Evolutionary conservation across 2,888 invertebrate species (phyloP), one percentile per base, ranked within the genome.

Genomic region (Ischnura elegans): DNA sequence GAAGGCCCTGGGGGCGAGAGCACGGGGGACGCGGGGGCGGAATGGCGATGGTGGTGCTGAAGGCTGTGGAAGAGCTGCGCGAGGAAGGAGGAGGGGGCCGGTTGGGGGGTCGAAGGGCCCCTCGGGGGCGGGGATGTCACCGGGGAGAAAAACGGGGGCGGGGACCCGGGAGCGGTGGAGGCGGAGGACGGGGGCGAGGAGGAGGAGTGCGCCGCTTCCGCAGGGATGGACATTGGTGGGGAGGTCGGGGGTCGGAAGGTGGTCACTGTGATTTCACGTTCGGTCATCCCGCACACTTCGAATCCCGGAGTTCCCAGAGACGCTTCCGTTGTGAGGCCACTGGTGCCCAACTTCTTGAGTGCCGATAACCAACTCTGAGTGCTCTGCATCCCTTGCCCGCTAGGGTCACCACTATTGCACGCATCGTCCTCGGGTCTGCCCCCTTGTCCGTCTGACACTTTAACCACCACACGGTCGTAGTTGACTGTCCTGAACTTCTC

Each of bases 401-500:
- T 45, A 21, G 55, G 47, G 61, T n/a, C 43, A 25, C 90, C 90
- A 97, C 97, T 0, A 98, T 98, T 95, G 98, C 98, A 95, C 97
- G 97, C 55, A 98, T 98, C 95, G 98, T 98, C 95, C 96, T 97
- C 45, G 97, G 97, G 0, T 97, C 98, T 94, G 3, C 25, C 76
- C 5, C 76, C 76, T 36, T 76, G 76, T 98, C 98, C 61, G 94
- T 98, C 98, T 95, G 98, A 98, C 94, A 98, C 98, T 95, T 98
- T 98, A 46, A 98, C 96, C 94, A 98, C 96, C 95, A 98, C 98
- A 94, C 98, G 97, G 95, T 98, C 98, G 95, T 98, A 98, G 95
- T 98, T 98, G 42, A 98, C 98, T 0, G 98, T 97, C 95, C 98
- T 98, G 95, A 98, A 98, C 93, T 98, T 97, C 95, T 98, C 98